Conservation (phyloP, 2,113 vertebrate genomes). For the Rafetus swinhoei region DNA sequence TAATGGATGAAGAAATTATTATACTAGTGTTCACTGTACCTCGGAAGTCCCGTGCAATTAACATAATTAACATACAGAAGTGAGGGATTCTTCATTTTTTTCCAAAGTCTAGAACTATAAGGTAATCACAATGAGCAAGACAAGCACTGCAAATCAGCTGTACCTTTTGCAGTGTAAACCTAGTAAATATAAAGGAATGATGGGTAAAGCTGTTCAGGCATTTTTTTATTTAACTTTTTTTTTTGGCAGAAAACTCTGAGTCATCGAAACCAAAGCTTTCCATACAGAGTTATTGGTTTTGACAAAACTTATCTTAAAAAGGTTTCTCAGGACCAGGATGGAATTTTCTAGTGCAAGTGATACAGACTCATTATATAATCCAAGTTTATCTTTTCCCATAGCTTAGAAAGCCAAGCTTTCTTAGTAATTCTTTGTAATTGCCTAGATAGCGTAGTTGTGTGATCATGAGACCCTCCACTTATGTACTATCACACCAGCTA, state of each 20-base stretch:
- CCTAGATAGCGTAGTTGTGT: neutral
- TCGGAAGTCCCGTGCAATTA: slow-evolving; percentile 5
- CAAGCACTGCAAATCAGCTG: neutral
- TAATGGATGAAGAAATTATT: neutral
- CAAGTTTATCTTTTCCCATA: neutral
- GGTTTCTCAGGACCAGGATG: neutral
- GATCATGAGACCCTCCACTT: neutral
- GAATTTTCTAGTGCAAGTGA: neutral
- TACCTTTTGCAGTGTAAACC: neutral
- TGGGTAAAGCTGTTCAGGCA: neutral
- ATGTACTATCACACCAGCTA: neutral
- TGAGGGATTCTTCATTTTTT: neutral
- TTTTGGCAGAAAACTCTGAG: neutral
- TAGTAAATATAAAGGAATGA: neutral
- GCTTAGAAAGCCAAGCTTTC: neutral
- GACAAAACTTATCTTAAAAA: neutral
- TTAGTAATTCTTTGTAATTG: neutral
- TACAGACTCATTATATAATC: neutral
- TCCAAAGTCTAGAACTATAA: neutral
- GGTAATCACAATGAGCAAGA: neutral
- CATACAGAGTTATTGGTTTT: neutral
- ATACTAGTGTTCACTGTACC: neutral
- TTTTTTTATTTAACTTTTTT: neutral
- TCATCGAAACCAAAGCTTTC: neutral
- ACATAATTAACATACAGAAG: neutral